phyloP scores from a whole-genome alignment of 2,888 invertebrate species.

The Masnerella sp. region DNA sequence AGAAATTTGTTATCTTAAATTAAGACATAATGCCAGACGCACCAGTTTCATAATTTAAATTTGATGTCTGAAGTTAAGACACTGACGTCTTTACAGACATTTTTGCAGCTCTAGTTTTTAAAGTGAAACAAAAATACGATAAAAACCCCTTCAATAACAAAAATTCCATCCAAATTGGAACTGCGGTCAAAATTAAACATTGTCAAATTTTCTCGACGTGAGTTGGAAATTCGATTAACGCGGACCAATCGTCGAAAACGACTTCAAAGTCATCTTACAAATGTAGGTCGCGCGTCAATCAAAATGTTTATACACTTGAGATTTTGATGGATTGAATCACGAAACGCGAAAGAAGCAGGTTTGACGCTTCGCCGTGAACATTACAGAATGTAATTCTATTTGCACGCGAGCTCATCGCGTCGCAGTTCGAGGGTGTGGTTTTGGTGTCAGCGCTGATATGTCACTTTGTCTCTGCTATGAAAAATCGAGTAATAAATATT shows the following conservation, averaged over 20 bases:
- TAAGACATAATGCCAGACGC: too few relatives aligned
- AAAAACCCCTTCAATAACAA: too few relatives aligned
- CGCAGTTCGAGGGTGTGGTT: slow-evolving; percentile 12
- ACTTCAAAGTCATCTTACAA: slow-evolving; percentile 31
- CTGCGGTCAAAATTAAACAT: too few relatives aligned
- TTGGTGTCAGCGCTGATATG: slow-evolving; percentile 16
- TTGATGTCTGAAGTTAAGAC: too few relatives aligned
- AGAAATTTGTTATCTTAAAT: too few relatives aligned
- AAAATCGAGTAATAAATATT: slow-evolving; percentile 24
- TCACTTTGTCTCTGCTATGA: slow-evolving; percentile 11
- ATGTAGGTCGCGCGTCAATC: slow-evolving; percentile 44
- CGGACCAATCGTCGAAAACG: too few relatives aligned
- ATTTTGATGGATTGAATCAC: slow-evolving; percentile 38
- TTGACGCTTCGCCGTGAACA: slow-evolving; percentile 31
- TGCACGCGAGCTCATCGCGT: slow-evolving; percentile 6
- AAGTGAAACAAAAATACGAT: too few relatives aligned
- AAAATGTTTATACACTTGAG: slow-evolving; percentile 42
- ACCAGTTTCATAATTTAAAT: too few relatives aligned
- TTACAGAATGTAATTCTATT: slow-evolving; percentile 43
- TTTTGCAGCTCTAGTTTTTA: too few relatives aligned
- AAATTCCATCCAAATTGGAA: too few relatives aligned
- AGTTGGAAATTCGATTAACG: too few relatives aligned
- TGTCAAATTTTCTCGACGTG: slow-evolving; percentile 9
- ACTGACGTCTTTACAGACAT: too few relatives aligned
- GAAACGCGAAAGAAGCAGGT: slow-evolving; percentile 9